Conservation (phyloP, 2,113 vertebrate species). For the Sander vitreus region DNA sequence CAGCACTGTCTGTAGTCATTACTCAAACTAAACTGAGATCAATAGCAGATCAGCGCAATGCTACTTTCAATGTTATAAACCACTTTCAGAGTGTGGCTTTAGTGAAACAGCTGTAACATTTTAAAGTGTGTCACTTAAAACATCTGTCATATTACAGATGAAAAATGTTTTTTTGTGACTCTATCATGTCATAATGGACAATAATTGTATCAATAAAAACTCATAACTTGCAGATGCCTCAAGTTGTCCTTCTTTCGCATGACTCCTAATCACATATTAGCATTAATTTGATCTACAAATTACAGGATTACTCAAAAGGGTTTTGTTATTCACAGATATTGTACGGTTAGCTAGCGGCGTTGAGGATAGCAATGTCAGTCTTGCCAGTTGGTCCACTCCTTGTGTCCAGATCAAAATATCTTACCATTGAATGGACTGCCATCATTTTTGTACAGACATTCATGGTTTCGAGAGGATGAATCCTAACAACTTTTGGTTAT, state of each 20-base stretch:
- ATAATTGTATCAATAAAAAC: constrained; percentile 27
- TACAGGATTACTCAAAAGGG: background rate
- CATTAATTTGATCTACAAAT: background rate
- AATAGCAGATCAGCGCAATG: background rate
- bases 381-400: background rate
- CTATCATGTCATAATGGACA: background rate
- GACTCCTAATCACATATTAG: background rate
- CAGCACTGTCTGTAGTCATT: background rate
- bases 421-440: background rate
- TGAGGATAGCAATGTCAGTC: background rate
- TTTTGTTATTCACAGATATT: background rate
- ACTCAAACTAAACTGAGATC: background rate
- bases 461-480: background rate
- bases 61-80: constrained; percentile 5
- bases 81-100: background rate
- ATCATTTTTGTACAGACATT: background rate
- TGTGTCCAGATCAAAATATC: background rate
- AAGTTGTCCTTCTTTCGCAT: background rate
- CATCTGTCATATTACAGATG: background rate
- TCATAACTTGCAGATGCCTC: background rate
- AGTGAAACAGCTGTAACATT: background rate
- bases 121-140: constrained; percentile 10
- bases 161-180: constrained; percentile 14
- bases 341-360: background rate
- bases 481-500: background rate